Conservation (phyloP, 2,113 vertebrate species). For the Polyodon spathula region DNA sequence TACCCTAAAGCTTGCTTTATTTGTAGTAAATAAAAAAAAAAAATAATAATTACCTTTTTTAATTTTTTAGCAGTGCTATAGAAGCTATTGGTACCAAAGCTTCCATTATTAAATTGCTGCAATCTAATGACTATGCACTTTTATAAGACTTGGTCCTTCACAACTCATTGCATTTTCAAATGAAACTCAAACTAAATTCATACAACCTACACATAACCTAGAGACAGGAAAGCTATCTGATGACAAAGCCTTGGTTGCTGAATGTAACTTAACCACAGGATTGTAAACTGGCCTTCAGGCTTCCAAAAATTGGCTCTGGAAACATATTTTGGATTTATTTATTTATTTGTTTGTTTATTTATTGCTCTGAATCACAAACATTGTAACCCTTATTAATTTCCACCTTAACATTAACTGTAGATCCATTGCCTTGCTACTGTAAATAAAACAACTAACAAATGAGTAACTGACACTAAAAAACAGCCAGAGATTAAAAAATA, state of each 20-base stretch:
- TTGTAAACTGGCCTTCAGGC: not conserved
- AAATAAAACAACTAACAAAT: no score
- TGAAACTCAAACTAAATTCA: constrained; percentile 58
- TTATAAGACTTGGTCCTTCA: constrained; percentile 65
- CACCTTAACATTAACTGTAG: no score
- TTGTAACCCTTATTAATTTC: no score
- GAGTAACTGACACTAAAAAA: no score
- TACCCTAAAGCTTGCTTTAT: constrained; percentile 39
- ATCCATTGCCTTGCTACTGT: no score
- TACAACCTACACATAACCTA: constrained; percentile 63
- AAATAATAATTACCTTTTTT: no score
- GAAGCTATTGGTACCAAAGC: constrained; percentile 50
- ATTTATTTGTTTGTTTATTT: no score
- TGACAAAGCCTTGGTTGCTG: not conserved
- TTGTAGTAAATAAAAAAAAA: constrained; percentile 45
- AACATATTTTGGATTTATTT: no score
- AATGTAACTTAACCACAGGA: not conserved
- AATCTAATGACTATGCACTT: constrained; percentile 60
- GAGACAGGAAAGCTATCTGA: constrained; percentile 30
- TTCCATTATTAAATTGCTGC: constrained; percentile 58
- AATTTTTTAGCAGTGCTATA: constrained; percentile 43
- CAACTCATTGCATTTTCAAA: constrained; percentile 57
- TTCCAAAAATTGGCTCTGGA: no score
- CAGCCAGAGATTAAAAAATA: no score
- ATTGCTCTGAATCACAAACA: no score